These are phyloP conservation scores for Parazoanthus swiftii DNA, from an alignment of 92 coral and sea anemone species.

Conservation along the genomic window DNA sequence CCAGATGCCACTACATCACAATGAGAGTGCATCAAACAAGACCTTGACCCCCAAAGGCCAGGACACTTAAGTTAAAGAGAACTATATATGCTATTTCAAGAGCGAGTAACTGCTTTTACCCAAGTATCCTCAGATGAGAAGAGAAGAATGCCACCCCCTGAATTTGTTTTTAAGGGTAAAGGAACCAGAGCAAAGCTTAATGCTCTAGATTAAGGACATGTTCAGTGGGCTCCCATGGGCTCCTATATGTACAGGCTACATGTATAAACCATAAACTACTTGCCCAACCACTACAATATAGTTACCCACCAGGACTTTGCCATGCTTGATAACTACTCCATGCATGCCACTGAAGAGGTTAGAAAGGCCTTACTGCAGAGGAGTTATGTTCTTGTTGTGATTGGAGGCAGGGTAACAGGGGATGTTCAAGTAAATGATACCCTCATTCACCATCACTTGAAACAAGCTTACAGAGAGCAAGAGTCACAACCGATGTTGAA, in stretches of 20 bases:
- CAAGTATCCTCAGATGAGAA: conserved; percentile 35
- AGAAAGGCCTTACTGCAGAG: conserved; percentile 44
- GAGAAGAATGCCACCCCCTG: conserved; percentile 37
- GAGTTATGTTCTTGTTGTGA: conserved; percentile 35
- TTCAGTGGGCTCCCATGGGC: conserved; percentile 35
- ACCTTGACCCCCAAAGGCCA: conserved; percentile 40
- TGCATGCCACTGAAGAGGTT: conserved; percentile 36
- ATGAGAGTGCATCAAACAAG: conserved; percentile 34
- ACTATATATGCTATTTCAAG: conserved; percentile 31
- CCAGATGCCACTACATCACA: conserved; percentile 3
- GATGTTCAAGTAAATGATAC: conserved; percentile 46
- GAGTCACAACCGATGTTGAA: conserved; percentile 45
- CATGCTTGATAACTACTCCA: conserved; percentile 43
- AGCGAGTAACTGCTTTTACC: conserved; percentile 32
- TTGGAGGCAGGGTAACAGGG: conserved; percentile 44
- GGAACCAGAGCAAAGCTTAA: conserved; percentile 33
- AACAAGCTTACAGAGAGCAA: conserved; percentile 24
- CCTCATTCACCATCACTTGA: conserved; percentile 44
- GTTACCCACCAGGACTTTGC: conserved; percentile 38
- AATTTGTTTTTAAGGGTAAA: conserved; percentile 36
- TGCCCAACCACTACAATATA: conserved; percentile 41
- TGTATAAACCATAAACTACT: conserved; percentile 20
- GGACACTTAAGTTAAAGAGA: conserved; percentile 28
- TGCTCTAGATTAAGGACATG: conserved; percentile 38
- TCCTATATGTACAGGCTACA: neutral